Percentiles rank a stretch among this genome's conserved stretches.
Conservation (phyloP, 1,140 invertebrate species). For the Drosophila melanogaster region DNA sequence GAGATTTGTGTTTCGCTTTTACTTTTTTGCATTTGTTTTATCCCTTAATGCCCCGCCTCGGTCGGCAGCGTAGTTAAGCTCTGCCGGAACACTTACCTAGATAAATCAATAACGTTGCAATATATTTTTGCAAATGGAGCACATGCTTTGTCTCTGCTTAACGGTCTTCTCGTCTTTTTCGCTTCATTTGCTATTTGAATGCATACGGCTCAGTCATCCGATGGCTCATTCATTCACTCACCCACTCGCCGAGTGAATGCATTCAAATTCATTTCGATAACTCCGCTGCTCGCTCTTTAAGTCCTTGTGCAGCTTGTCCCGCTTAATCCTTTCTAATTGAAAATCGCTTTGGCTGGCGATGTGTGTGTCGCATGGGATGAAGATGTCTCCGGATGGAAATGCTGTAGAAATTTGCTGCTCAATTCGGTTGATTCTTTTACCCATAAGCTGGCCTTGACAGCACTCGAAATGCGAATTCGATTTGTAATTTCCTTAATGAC, state of each 20-base stretch:
- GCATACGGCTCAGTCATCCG: conserved; percentile 30
- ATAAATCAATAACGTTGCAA: conserved; percentile 77
- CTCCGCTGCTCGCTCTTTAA: conserved; percentile 67
- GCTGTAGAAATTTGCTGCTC: neutral
- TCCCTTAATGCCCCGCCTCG: too few relatives aligned
- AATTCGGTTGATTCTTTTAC: conserved; percentile 45
- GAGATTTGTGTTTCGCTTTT: too few relatives aligned
- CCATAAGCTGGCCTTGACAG: conserved; percentile 51
- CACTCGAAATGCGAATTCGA: conserved; percentile 41
- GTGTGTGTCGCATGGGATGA: conserved; percentile 47
- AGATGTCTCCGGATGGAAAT: conserved; percentile 13
- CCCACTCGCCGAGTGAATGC: conserved; percentile 3
- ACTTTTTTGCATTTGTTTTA: too few relatives aligned
- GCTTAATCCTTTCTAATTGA: conserved; percentile 80
- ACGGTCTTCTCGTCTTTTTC: neutral
- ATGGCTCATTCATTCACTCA: conserved; percentile 9
- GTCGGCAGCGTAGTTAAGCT: conserved; percentile 41
- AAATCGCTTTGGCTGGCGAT: conserved; percentile 68
- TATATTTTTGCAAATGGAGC: conserved; percentile 60
- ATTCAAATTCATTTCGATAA: conserved; percentile 76
- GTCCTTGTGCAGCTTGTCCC: conserved; percentile 68
- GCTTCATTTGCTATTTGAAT: conserved; percentile 17
- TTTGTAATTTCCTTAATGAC: conserved; percentile 75
- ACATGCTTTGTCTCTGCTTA: conserved; percentile 8
- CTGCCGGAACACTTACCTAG: conserved; percentile 58